Conservation (phyloP, 2,888 invertebrate genomes). For the Oscheius sp. region DNA sequence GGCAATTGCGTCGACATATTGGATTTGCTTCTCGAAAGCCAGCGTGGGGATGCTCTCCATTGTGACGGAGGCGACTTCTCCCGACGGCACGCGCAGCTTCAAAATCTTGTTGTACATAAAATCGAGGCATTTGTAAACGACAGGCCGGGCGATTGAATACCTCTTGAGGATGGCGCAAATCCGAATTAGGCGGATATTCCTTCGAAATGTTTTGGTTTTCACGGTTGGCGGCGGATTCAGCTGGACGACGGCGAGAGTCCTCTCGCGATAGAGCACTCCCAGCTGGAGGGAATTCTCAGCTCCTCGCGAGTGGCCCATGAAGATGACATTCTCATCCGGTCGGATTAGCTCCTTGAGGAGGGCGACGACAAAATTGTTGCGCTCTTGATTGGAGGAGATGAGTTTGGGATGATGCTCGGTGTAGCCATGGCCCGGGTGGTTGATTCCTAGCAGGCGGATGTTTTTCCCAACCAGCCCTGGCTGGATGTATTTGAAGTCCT, state of each 20-base stretch:
- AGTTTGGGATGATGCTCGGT: constrained; percentile 28
- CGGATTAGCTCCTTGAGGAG: constrained; percentile 36
- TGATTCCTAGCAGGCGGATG: constrained; percentile 52
- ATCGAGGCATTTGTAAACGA: neutral
- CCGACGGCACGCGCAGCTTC: constrained; percentile 34
- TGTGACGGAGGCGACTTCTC: constrained; percentile 38
- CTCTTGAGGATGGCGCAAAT: neutral
- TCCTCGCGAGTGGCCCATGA: constrained; percentile 47
- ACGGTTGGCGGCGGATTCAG: constrained; percentile 1
- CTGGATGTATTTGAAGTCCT: constrained; percentile 55
- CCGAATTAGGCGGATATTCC: neutral
- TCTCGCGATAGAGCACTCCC: constrained; percentile 13
- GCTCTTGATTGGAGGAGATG: constrained; percentile 36
- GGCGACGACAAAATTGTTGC: constrained; percentile 42
- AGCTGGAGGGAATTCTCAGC: constrained; percentile 41
- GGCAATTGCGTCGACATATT: neutral
- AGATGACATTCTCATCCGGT: constrained; percentile 1
- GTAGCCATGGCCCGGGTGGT: constrained; percentile 52
- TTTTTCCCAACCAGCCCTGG: constrained; percentile 33
- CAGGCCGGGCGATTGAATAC: neutral
- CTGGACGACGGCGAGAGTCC: neutral
- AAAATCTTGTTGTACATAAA: constrained; percentile 36
- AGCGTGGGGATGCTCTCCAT: constrained; percentile 36
- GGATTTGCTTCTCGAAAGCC: constrained; percentile 34
- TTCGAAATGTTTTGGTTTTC: neutral